Evolutionary conservation across 2,797 vertebrate genomes (phyloP).

Genomic region (Harpagifer antarcticus): DNA sequence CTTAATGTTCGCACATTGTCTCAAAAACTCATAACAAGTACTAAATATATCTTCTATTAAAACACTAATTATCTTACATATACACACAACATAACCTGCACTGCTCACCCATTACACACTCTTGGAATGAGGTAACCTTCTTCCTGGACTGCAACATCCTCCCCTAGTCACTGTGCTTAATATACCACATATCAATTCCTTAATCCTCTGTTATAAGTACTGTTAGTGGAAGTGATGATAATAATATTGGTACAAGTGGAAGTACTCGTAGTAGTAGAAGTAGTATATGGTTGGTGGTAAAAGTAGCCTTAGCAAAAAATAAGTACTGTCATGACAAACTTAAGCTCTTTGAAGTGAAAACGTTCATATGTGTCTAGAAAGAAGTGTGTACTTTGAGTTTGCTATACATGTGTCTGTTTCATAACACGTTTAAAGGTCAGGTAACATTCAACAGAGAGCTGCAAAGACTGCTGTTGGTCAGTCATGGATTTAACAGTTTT

Average conservation of each 20-base stretch:
- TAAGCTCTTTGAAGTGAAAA: neutral
- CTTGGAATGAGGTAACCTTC: neutral
- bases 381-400: neutral
- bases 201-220: neutral
- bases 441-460: conserved; percentile 21
- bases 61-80: no score
- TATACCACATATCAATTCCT: neutral
- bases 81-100: neutral
- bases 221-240: no score
- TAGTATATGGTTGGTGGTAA: neutral
- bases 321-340: neutral
- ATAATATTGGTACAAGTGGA: neutral
- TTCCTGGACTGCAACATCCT: neutral
- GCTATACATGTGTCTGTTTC: neutral
- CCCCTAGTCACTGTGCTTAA: neutral
- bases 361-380: neutral
- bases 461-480: conserved; percentile 36
- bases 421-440: conserved; percentile 3
- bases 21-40: neutral
- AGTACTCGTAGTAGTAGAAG: no score
- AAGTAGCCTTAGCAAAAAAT: neutral
- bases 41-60: neutral
- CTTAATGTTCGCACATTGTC: neutral
- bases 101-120: neutral
- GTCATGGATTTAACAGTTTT: conserved; percentile 39